Base-by-base conservation (phyloP, 2,888 invertebrate species). In the Rugalucina vietnamica region DNA sequence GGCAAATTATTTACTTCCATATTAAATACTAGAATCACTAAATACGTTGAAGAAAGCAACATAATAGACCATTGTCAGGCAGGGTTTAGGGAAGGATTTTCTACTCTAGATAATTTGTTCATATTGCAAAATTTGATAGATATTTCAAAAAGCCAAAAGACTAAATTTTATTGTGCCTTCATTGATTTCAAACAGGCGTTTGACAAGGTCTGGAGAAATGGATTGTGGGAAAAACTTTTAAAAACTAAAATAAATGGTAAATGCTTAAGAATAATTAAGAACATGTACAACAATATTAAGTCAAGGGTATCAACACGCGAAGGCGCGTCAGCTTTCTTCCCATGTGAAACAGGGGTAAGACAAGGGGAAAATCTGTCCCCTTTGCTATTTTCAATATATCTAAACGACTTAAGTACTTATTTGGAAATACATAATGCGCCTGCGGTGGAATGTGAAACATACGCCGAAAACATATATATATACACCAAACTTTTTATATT, bases 181-280 rank as follows among this genome's bases (percentile, higher is more conserved):
- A 76, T 81, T n/a, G 81, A 81, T 34, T 60, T 76, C 8, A 81
- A 81, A 76, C 76, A 76, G 43, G 76, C 57, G 0, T 81, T 81
- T 34, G 76, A 81, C 34, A 76, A 76, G 32, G 81, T 72, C 1
- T 81, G 81, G 76, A 76, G 76, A 73, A 10, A 24, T 24, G 72
- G 76, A 0, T 24, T 57, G 2, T 81, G 81, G 81, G 21, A 70
- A n/a, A 76, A 81, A 81, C 43, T 81, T 10, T 24, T 76, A 43
- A 43, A 1, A n/a, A 50, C 18, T n/a, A 76, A 81, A 43, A 72
- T 76, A n/a, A 76, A 76, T 73, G 81, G 76, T 18, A 81, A 81
- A 76, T 76, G 71, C 60, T 81, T 76, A 5, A 37, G 27, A n/a
- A 14, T 81, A 14, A 57, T 81, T 24, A 70, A 49, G 71, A 75